Conservation (phyloP, 2,797 vertebrate species). For the Sitta carolinensis region DNA sequence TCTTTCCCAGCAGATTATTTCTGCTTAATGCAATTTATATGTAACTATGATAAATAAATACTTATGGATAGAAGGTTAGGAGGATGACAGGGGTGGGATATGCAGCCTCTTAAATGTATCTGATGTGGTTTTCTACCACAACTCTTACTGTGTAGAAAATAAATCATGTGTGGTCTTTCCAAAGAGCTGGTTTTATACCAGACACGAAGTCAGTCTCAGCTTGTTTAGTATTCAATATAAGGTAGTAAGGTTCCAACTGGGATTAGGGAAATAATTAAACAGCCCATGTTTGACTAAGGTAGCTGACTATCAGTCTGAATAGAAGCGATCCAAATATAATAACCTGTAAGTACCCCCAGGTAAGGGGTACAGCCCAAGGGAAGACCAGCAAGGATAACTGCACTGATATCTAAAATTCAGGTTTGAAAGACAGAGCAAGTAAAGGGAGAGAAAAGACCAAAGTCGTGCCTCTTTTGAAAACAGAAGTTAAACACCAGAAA, state of each 20-base stretch:
- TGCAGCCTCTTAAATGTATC: background rate
- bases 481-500: background rate
- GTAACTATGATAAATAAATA: background rate
- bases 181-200: background rate
- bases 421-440: background rate
- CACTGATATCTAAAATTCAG: background rate
- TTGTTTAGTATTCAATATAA: conserved; percentile 7
- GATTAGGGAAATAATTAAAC: conserved; percentile 49
- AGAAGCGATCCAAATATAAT: background rate
- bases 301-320: background rate
- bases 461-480: background rate
- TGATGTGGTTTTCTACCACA: background rate
- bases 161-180: background rate
- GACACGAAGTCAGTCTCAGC: background rate
- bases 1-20: background rate
- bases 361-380: background rate
- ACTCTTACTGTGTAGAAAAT: background rate
- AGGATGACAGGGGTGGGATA: background rate
- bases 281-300: background rate
- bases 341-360: background rate
- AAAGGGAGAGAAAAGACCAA: background rate
- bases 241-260: background rate
- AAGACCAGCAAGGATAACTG: background rate
- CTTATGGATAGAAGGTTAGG: background rate
- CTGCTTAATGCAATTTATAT: background rate